These are phyloP conservation scores for Clusia tigrina DNA, from an alignment of 2,888 invertebrate species.

Conservation along the genomic window DNA sequence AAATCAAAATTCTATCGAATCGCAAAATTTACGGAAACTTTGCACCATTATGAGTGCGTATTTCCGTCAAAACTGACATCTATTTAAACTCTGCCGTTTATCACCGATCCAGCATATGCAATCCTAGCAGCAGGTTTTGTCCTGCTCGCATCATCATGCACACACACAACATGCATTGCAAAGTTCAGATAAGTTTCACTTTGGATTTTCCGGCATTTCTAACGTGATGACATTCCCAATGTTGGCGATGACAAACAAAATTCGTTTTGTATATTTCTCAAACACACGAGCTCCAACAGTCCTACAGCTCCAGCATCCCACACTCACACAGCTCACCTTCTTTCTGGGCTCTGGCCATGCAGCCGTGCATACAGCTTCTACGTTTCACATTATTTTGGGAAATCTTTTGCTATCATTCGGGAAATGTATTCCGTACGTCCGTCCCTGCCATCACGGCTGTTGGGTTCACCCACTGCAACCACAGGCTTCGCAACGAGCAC, in stretches of 20 bases:
- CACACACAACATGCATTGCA: conserved; percentile 25
- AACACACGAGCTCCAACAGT: too few species aligned
- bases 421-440: conserved; percentile 22
- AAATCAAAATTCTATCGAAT: conserved; percentile 1
- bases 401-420: conserved; percentile 30
- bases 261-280: conserved; percentile 51
- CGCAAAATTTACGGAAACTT: conserved; percentile 16
- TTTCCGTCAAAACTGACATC: conserved; percentile 22
- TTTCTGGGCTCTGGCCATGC: background rate
- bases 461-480: conserved; percentile 1
- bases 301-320: too few species aligned
- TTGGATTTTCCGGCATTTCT: conserved; percentile 59
- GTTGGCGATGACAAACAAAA: conserved; percentile 45
- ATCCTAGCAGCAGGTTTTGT: background rate
- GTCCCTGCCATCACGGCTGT: background rate
- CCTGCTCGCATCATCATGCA: conserved; percentile 18
- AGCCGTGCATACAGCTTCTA: conserved; percentile 16
- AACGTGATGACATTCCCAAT: conserved; percentile 56
- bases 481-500: background rate
- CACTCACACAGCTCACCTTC: conserved; percentile 18
- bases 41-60: conserved; percentile 19
- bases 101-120: background rate
- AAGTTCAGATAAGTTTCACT: conserved; percentile 53
- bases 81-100: background rate
- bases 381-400: conserved; percentile 32